Base-by-base conservation (phyloP, 2,797 vertebrate genomes). In the Echeneis naucrates region DNA sequence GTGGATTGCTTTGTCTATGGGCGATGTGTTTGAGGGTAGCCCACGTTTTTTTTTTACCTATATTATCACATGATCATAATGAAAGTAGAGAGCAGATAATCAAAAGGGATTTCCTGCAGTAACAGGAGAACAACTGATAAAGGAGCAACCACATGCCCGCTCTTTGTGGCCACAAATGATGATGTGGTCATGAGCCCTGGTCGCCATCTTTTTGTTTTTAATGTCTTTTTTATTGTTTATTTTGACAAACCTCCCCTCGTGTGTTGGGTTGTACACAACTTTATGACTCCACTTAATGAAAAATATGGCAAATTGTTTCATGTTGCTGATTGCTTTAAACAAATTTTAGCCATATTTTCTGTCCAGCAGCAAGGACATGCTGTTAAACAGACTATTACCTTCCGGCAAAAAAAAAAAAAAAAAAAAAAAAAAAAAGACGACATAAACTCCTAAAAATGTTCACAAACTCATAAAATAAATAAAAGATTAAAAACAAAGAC, bases 61-160 rank as follows among this genome's bases (percentile, higher is more conserved):
- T n/a, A 38, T 63, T 32, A 56, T 56, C 51, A 23, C 53, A 45
- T 52, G 42, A 64, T 63, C 26, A 30, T 71, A 51, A 50, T 3
- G n/a, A 13, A 21, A 30, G 40, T 38, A 44, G 10, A 35, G 26
- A 59, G 50, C 19, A 59, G 44, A 69, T 47, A 33, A 55, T 51
- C n/a, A 69, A n/a, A 30, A 45, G 27, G 24, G 8, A 47, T 70
- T 37, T 64, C 64, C 58, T 23, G 40, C n/a, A 32, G 68, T 61
- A 17, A 54, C 14, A 14, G 32, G 16, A 60, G 5, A n/a, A 12
- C 32, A 23, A 26, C 24, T 37, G 33, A 55, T 21, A 35, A 51
- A 14, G n/a, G 12, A 53, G 38, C 32, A 23, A 19, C 21, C 24
- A 33, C 40, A 19, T 45, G 26, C 13, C 30, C 52, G 26, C 60